A percentile compares a stretch with the other conserved stretches of the same genome.
These are phyloP conservation scores for Sycophaga agraensis DNA, from an alignment of 1,140 invertebrate species.

Conservation along the genomic window DNA sequence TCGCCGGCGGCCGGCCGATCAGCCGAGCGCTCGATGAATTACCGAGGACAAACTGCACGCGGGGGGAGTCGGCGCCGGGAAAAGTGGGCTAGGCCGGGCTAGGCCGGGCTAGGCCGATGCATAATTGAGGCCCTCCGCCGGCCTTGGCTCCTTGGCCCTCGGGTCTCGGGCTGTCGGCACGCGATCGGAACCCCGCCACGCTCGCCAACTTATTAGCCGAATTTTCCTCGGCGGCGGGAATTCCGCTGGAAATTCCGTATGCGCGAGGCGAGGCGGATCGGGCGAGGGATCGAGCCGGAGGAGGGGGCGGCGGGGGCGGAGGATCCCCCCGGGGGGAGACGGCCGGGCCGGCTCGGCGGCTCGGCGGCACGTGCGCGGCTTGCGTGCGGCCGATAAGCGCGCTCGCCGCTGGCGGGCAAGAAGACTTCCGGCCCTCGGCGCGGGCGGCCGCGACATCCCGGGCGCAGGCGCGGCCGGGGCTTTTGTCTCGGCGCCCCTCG, in stretches of 20 bases:
- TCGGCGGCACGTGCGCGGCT: background rate
- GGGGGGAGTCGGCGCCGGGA: background rate
- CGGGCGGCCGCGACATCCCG: no score
- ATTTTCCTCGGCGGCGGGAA: background rate
- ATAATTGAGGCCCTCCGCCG: constrained; percentile 29
- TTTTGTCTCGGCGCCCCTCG: background rate
- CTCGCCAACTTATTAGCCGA: no score
- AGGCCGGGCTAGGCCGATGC: background rate
- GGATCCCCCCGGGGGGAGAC: no score
- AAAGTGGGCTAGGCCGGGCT: background rate
- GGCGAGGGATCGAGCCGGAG: background rate
- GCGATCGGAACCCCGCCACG: no score
- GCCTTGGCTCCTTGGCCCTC: constrained; percentile 24
- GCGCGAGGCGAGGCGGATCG: constrained; percentile 2
- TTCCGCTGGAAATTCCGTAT: background rate
- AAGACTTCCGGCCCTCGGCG: background rate
- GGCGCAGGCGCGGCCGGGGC: background rate
- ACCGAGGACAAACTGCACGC: no score
- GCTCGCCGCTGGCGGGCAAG: background rate
- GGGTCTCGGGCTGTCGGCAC: no score
- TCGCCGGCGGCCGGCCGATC: no score
- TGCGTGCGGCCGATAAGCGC: constrained; percentile 8
- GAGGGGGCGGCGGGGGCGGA: background rate
- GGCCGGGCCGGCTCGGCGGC: background rate
- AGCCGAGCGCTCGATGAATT: no score